phyloP scores from a whole-genome alignment of 2,113 vertebrate genomes.

The Ellobius talpinus region DNA sequence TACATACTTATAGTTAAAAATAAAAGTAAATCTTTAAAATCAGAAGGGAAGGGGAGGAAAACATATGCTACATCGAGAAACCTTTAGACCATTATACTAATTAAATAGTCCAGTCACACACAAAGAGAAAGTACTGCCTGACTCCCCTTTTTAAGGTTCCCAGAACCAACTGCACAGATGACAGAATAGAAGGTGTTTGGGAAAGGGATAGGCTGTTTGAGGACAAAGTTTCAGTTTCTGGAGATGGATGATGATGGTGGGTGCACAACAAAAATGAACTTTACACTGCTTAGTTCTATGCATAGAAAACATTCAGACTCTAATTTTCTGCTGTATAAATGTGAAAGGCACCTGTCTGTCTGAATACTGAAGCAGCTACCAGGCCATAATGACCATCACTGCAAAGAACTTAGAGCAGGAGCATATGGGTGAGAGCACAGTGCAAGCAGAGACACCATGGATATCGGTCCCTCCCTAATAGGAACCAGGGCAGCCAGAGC shows the following conservation, averaged over 20 bases:
- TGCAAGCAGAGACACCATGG: background rate
- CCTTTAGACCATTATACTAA: background rate
- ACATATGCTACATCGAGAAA: background rate
- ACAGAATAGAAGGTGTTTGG: rapidly evolving
- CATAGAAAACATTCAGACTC: background rate
- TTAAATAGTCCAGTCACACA: background rate
- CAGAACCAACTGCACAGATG: background rate
- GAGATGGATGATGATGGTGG: background rate
- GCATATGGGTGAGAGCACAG: rapidly evolving
- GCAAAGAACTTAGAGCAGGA: background rate
- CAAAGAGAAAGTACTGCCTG: background rate
- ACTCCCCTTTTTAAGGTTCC: background rate
- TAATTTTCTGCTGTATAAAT: background rate
- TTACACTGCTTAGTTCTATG: background rate
- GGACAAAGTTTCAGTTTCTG: background rate
- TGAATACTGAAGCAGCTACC: background rate
- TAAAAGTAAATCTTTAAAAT: background rate
- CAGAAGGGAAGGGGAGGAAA: background rate
- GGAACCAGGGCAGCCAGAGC: too few species aligned
- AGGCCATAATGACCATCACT: background rate
- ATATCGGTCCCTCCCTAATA: background rate
- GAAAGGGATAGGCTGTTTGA: too few species aligned
- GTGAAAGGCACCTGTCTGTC: background rate
- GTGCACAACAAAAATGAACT: background rate
- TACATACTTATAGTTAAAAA: background rate